These are phyloP conservation scores for Tetragnatha versicolor DNA, from an alignment of 1,140 invertebrate genomes.

Conservation along the genomic window DNA sequence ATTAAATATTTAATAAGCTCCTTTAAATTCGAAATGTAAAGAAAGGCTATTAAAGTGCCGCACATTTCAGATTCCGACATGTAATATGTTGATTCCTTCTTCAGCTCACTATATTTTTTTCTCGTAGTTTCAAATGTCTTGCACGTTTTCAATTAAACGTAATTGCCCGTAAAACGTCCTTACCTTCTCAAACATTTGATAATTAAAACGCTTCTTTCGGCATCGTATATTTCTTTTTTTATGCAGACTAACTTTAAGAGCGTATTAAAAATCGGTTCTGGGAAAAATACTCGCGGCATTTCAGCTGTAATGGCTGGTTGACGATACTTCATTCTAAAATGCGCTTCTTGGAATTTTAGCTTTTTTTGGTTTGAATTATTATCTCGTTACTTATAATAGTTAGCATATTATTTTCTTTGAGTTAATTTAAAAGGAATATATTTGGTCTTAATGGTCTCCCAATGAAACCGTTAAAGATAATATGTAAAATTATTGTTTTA, in stretches of 20 bases:
- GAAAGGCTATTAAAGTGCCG: background rate
- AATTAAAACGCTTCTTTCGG: slow-evolving; percentile 25
- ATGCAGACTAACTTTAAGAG: slow-evolving; percentile 5
- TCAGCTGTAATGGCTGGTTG: too few species aligned
- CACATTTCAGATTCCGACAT: background rate
- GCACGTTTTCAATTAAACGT: slow-evolving; percentile 30
- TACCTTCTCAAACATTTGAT: slow-evolving; percentile 17
- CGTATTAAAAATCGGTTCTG: slow-evolving; percentile 7
- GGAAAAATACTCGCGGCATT: too few species aligned
- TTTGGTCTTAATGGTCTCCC: too few species aligned
- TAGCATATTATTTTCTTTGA: too few species aligned
- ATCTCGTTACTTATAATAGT: too few species aligned
- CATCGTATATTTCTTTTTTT: slow-evolving; percentile 16
- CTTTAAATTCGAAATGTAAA: slow-evolving; percentile 6
- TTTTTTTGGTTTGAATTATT: too few species aligned
- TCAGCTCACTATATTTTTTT: slow-evolving; percentile 3
- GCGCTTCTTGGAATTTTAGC: too few species aligned
- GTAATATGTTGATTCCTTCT: slow-evolving; percentile 9
- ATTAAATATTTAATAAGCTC: slow-evolving; percentile 22
- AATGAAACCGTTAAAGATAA: too few species aligned
- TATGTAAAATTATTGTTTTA: too few species aligned
- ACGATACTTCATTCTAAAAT: too few species aligned
- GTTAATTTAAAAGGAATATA: too few species aligned
- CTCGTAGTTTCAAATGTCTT: background rate
- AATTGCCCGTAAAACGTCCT: slow-evolving; percentile 35